A percentile compares a stretch with the other conserved stretches of the same genome.
Evolutionary conservation across 2,797 vertebrate species (phyloP).

Genomic region (Poeciliopsis infans): DNA sequence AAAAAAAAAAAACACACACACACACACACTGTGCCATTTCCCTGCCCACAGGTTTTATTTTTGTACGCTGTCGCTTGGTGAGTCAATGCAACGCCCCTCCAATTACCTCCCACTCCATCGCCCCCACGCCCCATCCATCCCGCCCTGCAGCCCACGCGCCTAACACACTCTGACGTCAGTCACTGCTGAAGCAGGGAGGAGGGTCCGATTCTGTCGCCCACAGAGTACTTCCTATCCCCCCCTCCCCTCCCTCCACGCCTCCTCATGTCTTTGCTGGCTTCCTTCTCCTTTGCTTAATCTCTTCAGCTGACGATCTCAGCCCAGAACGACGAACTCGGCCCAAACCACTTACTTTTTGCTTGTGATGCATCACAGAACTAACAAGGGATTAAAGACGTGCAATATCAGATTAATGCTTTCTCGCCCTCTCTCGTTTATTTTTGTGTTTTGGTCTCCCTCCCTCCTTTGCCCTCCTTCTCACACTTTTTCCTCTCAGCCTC

Average conservation of each 20-base stretch:
- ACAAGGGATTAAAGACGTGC: constrained; percentile 48
- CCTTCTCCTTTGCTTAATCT: constrained; percentile 67
- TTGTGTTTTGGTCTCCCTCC: not conserved
- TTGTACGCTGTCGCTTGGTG: constrained; percentile 83
- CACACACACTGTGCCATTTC: constrained; percentile 82
- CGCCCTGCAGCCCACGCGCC: constrained; percentile 82
- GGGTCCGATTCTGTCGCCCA: constrained; percentile 77
- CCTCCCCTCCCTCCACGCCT: constrained; percentile 38
- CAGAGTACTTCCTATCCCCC: constrained; percentile 78
- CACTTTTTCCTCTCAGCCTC: constrained; percentile 55
- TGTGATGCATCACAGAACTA: constrained; percentile 55
- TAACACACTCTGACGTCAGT: constrained; percentile 81
- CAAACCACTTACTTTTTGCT: constrained; percentile 39
- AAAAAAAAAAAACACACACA: constrained; percentile 32
- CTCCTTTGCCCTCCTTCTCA: constrained; percentile 13
- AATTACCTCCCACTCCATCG: constrained; percentile 85
- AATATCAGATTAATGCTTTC: constrained; percentile 54
- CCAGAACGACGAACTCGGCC: constrained; percentile 51
- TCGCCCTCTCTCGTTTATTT: constrained; percentile 1
- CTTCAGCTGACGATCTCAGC: constrained; percentile 56
- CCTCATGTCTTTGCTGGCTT: constrained; percentile 72
- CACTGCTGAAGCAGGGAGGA: constrained; percentile 57
- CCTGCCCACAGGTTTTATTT: constrained; percentile 88
- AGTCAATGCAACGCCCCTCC: constrained; percentile 87
- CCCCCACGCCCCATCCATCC: constrained; percentile 85